Evolutionary conservation across 2,113 vertebrate species (phyloP), one percentile per base, ranked within the genome.

Genomic region (Athene cunicularia): DNA sequence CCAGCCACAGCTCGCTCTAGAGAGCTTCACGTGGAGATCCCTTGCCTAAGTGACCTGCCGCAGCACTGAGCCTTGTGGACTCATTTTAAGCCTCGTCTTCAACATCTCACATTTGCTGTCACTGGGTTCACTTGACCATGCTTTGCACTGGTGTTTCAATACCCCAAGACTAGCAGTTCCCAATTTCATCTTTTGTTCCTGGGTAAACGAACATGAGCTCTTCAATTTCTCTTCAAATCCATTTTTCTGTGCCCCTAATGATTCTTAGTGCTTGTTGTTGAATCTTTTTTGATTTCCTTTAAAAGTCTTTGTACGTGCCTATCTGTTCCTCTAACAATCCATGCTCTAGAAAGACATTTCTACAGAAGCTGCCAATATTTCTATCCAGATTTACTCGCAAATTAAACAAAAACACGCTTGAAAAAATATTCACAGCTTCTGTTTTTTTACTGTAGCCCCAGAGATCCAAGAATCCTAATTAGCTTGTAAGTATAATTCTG

Each of bases 231-330:
- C n/a, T 88, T 63, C 59, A 86, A 20, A 66, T 27, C 13, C 50
- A 6, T 17, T 73, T 82, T 83, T 49, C 66, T 68, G 11, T 47
- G 7, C 32, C 47, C 23, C 32, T 59, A 67, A 30, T 43, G 64
- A 73, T 55, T 93, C 63, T 52, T 68, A 20, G 9, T 0, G 0
- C 55, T 60, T 77, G 41, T 6, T 17, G 5, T 26, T 71, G 55
- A 59, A 41, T 74, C 9, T 62, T 74, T 58, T 59, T 60, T 43
- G 0, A 28, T 80, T 90, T 3, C 0, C 14, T 79, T 62, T 75
- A 39, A 22, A 75, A 62, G 35, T 6, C 6, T 56, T 90, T 88
- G 33, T 37, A 49, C 0, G 0, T 53, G 43, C 8, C 14, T 85
- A 49, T 52, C 60, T 49, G 9, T 84, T 84, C 15, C 24, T 71